Evolutionary conservation across 2,797 vertebrate species (phyloP).

Genomic region (Characodon lateralis): DNA sequence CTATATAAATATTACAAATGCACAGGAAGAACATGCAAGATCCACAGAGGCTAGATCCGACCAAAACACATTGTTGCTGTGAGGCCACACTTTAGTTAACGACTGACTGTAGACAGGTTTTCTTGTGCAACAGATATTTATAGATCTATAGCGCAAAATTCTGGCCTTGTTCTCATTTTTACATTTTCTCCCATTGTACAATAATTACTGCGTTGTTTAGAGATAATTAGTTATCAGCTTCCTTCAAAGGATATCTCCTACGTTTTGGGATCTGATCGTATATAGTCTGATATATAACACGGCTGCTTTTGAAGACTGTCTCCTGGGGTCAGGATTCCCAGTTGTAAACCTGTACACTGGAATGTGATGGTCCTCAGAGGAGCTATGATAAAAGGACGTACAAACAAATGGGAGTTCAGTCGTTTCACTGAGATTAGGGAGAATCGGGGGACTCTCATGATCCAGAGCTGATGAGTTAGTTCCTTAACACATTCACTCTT

Average conservation of each 20-base stretch:
- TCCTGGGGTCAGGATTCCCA: constrained; percentile 25
- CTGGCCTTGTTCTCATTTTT: not conserved
- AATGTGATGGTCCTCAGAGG: constrained; percentile 43
- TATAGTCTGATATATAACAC: constrained; percentile 10
- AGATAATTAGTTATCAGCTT: not conserved
- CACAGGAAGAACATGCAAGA: not conserved
- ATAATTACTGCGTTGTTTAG: not conserved
- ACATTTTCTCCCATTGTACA: constrained; percentile 1
- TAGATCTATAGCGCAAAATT: not conserved
- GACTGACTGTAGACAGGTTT: not conserved
- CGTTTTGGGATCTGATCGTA: not conserved
- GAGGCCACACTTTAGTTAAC: not conserved
- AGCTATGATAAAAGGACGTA: constrained; percentile 52
- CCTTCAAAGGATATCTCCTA: constrained; percentile 15
- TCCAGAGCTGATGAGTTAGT: constrained; percentile 60
- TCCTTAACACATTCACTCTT: constrained; percentile 18
- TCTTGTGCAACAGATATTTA: not conserved
- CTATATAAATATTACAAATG: not conserved
- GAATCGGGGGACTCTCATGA: constrained; percentile 45
- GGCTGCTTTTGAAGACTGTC: constrained; percentile 38
- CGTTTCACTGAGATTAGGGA: constrained; percentile 64
- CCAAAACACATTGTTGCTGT: not conserved
- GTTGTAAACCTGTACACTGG: constrained; percentile 21
- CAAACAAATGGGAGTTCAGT: constrained; percentile 65
- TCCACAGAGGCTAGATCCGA: not conserved